These are phyloP conservation scores for Megalopta genalis DNA, from an alignment of 1,140 invertebrate genomes.

Conservation along the genomic window DNA sequence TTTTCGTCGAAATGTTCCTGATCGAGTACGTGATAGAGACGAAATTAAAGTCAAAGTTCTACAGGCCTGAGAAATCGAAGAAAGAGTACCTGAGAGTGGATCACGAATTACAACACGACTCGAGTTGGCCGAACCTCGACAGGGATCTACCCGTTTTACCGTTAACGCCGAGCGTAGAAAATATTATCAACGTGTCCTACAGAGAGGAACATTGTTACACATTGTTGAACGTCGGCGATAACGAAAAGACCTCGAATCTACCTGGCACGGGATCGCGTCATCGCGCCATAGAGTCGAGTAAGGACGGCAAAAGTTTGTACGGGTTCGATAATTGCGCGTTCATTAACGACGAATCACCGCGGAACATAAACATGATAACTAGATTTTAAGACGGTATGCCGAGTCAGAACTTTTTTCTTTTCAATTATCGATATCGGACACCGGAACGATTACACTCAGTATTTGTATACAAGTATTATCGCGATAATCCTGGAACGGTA, in stretches of 20 bases:
- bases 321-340: constrained; percentile 64
- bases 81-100: constrained; percentile 81
- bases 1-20: constrained; percentile 83
- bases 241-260: neutral
- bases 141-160: constrained; percentile 58
- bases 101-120: constrained; percentile 70
- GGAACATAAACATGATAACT: constrained; percentile 42
- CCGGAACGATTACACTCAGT: constrained; percentile 1
- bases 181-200: constrained; percentile 53
- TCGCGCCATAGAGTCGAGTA: neutral
- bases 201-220: neutral
- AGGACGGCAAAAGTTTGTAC: constrained; percentile 14
- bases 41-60: constrained; percentile 79
- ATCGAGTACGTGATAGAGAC: constrained; percentile 83
- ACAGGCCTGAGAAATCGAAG: constrained; percentile 80
- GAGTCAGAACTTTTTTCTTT: neutral
- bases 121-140: constrained; percentile 70
- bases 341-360: constrained; percentile 44
- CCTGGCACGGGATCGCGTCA: neutral
- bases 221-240: constrained; percentile 11
- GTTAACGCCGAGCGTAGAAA: constrained; percentile 63
- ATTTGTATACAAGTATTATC: constrained; percentile 30
- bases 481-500: constrained; percentile 30
- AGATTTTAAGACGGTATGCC: constrained; percentile 39
- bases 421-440: neutral